Conservation (phyloP, 2,797 vertebrate species). For the Clarias laeviceps region DNA sequence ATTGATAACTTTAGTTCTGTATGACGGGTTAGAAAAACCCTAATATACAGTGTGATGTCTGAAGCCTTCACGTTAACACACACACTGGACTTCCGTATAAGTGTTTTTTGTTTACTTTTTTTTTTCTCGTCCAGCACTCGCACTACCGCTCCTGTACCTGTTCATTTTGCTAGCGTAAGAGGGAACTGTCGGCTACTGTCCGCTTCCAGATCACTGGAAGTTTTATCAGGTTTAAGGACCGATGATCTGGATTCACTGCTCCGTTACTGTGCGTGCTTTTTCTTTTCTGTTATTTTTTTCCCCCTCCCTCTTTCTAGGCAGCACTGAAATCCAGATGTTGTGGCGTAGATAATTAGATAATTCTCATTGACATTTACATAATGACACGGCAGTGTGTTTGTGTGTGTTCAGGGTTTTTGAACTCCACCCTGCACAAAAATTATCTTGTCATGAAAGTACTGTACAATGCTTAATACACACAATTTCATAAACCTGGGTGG, state of each 20-base stretch:
- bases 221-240: neutral
- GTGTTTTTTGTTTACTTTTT: no score
- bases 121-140: no score
- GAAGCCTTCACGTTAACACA: no score
- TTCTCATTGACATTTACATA: slow-evolving; percentile 2
- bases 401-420: neutral
- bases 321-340: neutral
- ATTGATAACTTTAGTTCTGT: no score
- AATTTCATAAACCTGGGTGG: neutral
- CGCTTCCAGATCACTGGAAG: no score
- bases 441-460: neutral
- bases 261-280: neutral
- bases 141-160: no score
- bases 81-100: no score
- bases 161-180: no score
- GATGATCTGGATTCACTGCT: neutral
- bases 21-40: no score
- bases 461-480: neutral
- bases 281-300: no score
- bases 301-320: neutral
- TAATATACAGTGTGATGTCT: no score
- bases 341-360: neutral
- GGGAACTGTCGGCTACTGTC: no score
- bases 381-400: neutral
- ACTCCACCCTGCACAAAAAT: neutral